Percentiles rank a stretch among this genome's conserved stretches.
Evolutionary conservation across 2,113 vertebrate species (phyloP).

Genomic region (Sylvilagus bachmani): DNA sequence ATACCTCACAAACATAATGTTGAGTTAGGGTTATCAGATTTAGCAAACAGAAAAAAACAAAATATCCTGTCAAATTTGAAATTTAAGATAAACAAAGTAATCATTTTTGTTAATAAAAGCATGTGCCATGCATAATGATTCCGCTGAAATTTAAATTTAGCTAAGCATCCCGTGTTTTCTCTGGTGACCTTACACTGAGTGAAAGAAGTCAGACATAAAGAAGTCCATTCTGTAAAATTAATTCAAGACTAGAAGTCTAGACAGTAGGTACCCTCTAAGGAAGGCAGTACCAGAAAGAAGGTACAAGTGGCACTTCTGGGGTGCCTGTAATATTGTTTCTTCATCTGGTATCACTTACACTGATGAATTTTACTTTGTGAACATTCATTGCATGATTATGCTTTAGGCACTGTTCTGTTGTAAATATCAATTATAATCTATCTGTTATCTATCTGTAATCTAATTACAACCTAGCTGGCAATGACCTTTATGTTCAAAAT

Average conservation of each 20-base stretch:
- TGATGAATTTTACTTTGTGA: constrained; percentile 1
- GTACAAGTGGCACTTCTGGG: constrained; percentile 25
- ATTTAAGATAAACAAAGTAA: constrained; percentile 50
- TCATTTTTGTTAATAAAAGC: constrained; percentile 50
- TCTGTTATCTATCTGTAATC: constrained; percentile 25
- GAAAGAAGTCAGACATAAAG: constrained; percentile 15
- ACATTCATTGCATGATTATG: constrained; percentile 6
- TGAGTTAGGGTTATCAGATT: constrained; percentile 39
- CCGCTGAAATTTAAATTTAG: constrained; percentile 60
- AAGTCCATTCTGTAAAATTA: neutral
- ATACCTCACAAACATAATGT: constrained; percentile 13
- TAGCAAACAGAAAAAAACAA: constrained; percentile 53
- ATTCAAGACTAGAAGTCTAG: neutral
- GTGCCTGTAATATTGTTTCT: constrained; percentile 27
- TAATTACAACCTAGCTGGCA: constrained; percentile 57
- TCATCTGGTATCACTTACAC: neutral
- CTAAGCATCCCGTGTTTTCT: neutral
- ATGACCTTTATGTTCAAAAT: constrained; percentile 24
- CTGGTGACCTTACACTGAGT: neutral
- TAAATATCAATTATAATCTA: constrained; percentile 12
- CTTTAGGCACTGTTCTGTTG: constrained; percentile 6
- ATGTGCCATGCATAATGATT: constrained; percentile 31
- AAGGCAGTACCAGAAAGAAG: neutral
- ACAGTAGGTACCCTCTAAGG: constrained; percentile 3
- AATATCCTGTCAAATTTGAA: constrained; percentile 47